A percentile compares a stretch with the other conserved stretches of the same genome.
Evolutionary conservation across 2,797 vertebrate genomes (phyloP).

Genomic region (Cynopterus sphinx): DNA sequence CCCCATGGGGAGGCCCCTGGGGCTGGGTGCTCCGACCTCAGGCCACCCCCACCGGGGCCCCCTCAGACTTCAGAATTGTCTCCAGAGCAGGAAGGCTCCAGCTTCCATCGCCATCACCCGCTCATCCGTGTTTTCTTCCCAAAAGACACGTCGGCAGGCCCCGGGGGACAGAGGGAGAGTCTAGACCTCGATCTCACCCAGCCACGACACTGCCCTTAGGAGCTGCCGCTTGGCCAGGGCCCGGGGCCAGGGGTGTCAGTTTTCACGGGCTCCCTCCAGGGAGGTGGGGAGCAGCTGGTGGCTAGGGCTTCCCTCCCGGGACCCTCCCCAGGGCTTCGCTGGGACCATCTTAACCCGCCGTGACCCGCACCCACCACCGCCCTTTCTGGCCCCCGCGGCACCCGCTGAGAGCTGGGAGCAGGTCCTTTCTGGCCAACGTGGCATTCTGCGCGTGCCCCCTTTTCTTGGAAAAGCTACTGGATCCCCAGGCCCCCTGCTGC

Average conservation of each 20-base stretch:
- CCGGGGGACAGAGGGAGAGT: neutral
- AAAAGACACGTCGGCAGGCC: neutral
- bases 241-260: fast-evolving
- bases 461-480: neutral
- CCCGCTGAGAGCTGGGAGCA: fast-evolving
- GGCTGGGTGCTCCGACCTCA: neutral
- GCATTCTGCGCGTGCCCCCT: fast-evolving
- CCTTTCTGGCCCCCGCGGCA: neutral
- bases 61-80: neutral
- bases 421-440: fast-evolving
- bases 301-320: fast-evolving
- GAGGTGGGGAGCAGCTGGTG: neutral
- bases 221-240: neutral
- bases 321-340: neutral
- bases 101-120: fast-evolving
- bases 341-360: neutral
- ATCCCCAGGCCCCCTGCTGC: no score
- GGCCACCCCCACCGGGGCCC: neutral
- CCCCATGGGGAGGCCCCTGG: neutral
- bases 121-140: neutral
- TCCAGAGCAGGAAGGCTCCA: neutral
- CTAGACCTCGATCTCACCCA: fast-evolving
- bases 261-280: neutral
- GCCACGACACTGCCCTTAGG: neutral
- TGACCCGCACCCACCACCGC: neutral